phyloP scores from a whole-genome alignment of 2,113 vertebrate genomes.

The Sus scrofa region DNA sequence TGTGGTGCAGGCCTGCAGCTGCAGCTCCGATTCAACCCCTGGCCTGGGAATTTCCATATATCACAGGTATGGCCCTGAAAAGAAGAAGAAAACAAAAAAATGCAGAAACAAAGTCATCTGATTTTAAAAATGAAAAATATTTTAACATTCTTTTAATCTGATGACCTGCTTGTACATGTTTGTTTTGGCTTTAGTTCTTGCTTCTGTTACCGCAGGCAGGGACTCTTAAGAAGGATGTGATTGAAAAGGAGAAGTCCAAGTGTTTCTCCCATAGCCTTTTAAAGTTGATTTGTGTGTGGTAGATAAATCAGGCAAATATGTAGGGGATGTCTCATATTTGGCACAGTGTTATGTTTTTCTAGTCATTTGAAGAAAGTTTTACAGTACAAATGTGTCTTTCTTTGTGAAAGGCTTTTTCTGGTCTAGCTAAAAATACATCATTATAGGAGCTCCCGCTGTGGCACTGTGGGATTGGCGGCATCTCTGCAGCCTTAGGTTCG shows the following conservation, averaged over 20 bases:
- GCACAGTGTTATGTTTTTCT: constrained; percentile 49
- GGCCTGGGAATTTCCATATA: too few relatives aligned
- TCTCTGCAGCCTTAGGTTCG: too few relatives aligned
- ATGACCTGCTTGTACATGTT: constrained; percentile 19
- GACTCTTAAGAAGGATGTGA: neutral
- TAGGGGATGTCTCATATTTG: neutral
- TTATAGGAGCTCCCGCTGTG: too few relatives aligned
- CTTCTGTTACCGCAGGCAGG: constrained; percentile 7
- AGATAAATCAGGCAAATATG: neutral
- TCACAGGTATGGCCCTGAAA: too few relatives aligned
- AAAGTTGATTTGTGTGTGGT: neutral
- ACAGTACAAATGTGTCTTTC: constrained; percentile 11
- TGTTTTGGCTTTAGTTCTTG: constrained; percentile 61
- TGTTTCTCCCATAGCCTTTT: neutral
- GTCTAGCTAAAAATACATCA: constrained; percentile 40
- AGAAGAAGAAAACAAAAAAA: neutral
- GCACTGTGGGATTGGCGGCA: too few relatives aligned
- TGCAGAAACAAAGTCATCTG: constrained; percentile 44
- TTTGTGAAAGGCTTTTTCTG: constrained; percentile 26
- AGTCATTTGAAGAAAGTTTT: constrained; percentile 28
- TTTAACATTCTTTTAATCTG: constrained; percentile 57
- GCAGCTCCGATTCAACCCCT: too few relatives aligned
- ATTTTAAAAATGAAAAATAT: constrained; percentile 69
- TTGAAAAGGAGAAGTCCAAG: neutral
- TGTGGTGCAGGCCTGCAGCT: too few relatives aligned